These are phyloP conservation scores for Syngnathoides biaculeatus DNA, from an alignment of 2,113 vertebrate genomes.

Conservation along the genomic window DNA sequence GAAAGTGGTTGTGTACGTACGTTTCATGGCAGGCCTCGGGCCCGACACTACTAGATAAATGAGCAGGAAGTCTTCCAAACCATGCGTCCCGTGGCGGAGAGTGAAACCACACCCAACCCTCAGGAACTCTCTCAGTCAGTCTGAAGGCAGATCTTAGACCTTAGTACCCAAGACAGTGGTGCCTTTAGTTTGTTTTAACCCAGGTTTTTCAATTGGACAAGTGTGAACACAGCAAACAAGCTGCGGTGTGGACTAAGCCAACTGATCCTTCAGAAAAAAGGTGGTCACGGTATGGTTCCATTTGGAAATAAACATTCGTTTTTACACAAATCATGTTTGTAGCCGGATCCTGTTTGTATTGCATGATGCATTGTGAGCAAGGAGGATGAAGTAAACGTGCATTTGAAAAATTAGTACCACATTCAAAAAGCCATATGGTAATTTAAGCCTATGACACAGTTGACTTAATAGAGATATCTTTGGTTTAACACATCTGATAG, in stretches of 20 bases:
- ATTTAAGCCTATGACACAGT: not conserved
- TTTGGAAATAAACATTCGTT: not conserved
- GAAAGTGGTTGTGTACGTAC: not conserved
- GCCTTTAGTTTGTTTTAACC: not conserved
- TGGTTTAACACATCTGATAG: not conserved
- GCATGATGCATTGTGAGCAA: not conserved
- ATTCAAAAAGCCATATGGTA: not conserved
- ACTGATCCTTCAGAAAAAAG: not conserved
- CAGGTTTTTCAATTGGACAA: not conserved
- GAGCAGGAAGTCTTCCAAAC: conserved; percentile 16
- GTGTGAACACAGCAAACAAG: not conserved
- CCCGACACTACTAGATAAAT: conserved; percentile 1
- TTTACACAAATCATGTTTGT: not conserved
- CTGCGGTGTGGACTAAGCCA: not conserved
- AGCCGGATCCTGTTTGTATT: not conserved
- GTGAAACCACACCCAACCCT: conserved; percentile 43
- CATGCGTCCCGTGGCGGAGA: not conserved
- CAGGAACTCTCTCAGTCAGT: conserved; percentile 7
- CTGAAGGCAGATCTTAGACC: not conserved
- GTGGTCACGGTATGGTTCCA: not conserved
- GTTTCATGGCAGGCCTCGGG: conserved; percentile 5
- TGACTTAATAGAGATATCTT: not conserved
- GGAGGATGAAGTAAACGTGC: not conserved
- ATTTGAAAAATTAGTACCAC: not conserved
- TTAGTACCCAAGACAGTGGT: no score